Conservation (phyloP, 1,140 invertebrate genomes). For the Drosophila burlai region DNA sequence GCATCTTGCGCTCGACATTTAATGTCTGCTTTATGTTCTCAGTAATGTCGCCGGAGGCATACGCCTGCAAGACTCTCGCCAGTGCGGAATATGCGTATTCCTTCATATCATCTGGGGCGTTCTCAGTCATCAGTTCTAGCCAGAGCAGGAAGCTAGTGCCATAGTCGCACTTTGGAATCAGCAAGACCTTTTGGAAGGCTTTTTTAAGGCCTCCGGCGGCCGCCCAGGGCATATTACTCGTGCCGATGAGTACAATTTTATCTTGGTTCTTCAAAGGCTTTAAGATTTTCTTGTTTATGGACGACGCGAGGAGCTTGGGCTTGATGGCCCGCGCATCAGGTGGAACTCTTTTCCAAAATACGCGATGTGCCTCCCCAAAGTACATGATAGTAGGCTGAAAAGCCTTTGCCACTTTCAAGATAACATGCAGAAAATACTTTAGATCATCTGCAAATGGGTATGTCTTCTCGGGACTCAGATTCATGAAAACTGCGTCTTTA, state of each 20-base stretch:
- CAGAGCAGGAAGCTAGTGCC: conserved; percentile 88
- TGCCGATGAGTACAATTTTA: conserved; percentile 88
- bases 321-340: conserved; percentile 55
- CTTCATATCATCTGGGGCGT: conserved; percentile 86
- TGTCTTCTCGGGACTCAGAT: conserved; percentile 91
- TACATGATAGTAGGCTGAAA: conserved; percentile 93
- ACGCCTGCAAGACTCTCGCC: conserved; percentile 88
- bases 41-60: conserved; percentile 88
- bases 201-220: conserved; percentile 79
- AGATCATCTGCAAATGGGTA: conserved; percentile 90
- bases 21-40: conserved; percentile 84
- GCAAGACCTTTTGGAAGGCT: conserved; percentile 85
- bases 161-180: conserved; percentile 88
- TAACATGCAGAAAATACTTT: conserved; percentile 82
- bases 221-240: conserved; percentile 87
- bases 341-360: conserved; percentile 91
- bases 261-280: conserved; percentile 88
- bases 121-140: conserved; percentile 87
- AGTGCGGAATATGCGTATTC: conserved; percentile 89
- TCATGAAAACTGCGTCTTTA: conserved; percentile 90
- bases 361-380: conserved; percentile 92
- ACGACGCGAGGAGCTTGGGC: conserved; percentile 88
- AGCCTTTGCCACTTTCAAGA: conserved; percentile 86
- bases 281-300: conserved; percentile 87
- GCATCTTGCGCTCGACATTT: conserved; percentile 64